phyloP scores from a whole-genome alignment of 2,113 vertebrate species.

The Pampusana beccarii region DNA sequence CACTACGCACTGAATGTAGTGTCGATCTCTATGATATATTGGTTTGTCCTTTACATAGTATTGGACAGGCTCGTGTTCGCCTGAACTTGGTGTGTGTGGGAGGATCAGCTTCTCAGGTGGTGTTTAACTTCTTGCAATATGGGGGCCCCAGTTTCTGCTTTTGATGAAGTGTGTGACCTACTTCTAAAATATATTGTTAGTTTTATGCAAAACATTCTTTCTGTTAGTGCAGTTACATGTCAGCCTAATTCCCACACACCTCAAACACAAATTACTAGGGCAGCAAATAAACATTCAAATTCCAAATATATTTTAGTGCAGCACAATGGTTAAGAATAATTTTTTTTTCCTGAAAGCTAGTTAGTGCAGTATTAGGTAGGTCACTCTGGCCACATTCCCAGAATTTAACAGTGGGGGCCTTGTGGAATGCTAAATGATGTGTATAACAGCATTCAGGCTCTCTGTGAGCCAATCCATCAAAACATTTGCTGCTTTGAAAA shows the following conservation, averaged over 20 bases:
- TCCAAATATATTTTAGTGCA: conserved; percentile 64
- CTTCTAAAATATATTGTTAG: conserved; percentile 5
- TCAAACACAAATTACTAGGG: not conserved
- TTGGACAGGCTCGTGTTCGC: not conserved
- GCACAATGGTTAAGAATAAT: conserved; percentile 70
- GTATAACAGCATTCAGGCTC: conserved; percentile 81
- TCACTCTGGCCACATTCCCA: conserved; percentile 81
- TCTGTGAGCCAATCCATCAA: conserved; percentile 80
- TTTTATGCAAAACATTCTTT: not conserved
- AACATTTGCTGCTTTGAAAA: conserved; percentile 86
- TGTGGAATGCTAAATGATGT: conserved; percentile 89
- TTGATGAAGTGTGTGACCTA: conserved; percentile 9
- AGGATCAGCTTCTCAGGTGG: not conserved
- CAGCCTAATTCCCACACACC: not conserved
- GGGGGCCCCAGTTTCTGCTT: not conserved
- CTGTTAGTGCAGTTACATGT: not conserved
- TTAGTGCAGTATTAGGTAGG: conserved; percentile 80
- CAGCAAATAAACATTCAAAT: conserved; percentile 59
- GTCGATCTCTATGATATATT: not conserved
- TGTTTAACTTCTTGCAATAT: not conserved
- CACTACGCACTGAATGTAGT: not conserved
- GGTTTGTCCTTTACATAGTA: not conserved
- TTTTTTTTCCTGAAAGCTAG: conserved; percentile 30
- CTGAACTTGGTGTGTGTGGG: conserved; percentile 2
- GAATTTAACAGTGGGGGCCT: conserved; percentile 87